These are phyloP conservation scores for Gambusia affinis DNA, from an alignment of 2,113 vertebrate genomes.

Conservation along the genomic window DNA sequence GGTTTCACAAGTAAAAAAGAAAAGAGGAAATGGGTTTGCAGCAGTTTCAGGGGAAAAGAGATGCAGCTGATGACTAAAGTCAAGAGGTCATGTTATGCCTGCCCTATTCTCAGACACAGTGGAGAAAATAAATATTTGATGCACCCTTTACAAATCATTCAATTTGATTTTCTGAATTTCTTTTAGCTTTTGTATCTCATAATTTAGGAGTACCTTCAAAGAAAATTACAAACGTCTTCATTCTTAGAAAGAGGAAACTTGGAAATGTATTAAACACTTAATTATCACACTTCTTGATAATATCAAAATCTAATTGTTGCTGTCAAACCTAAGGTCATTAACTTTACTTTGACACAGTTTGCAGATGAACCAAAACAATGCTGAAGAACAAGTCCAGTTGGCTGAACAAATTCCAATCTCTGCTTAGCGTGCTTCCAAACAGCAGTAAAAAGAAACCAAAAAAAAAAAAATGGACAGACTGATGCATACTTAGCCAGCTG, in stretches of 20 bases:
- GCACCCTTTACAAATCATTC: too few relatives aligned
- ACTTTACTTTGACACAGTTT: neutral
- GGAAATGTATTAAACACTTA: too few relatives aligned
- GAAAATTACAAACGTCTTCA: too few relatives aligned
- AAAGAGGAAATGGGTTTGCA: neutral
- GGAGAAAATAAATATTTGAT: too few relatives aligned
- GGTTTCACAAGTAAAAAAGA: neutral
- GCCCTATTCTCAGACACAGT: too few relatives aligned
- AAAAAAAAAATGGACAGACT: neutral
- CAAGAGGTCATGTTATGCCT: neutral
- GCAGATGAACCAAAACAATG: neutral
- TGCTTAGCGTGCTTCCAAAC: neutral
- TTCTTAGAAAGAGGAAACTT: too few relatives aligned
- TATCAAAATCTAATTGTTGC: neutral
- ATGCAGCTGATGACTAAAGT: neutral
- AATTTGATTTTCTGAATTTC: too few relatives aligned
- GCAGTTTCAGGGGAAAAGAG: neutral
- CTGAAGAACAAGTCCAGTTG: neutral
- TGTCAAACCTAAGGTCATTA: neutral
- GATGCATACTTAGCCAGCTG: neutral
- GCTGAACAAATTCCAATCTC: constrained; percentile 2
- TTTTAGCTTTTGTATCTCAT: too few relatives aligned
- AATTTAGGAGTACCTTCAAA: too few relatives aligned
- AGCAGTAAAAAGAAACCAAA: neutral
- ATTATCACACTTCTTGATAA: neutral